Percentiles rank a stretch among this genome's conserved stretches.
Conservation (phyloP, 2,113 vertebrate species). For the Urocolius indicus region DNA sequence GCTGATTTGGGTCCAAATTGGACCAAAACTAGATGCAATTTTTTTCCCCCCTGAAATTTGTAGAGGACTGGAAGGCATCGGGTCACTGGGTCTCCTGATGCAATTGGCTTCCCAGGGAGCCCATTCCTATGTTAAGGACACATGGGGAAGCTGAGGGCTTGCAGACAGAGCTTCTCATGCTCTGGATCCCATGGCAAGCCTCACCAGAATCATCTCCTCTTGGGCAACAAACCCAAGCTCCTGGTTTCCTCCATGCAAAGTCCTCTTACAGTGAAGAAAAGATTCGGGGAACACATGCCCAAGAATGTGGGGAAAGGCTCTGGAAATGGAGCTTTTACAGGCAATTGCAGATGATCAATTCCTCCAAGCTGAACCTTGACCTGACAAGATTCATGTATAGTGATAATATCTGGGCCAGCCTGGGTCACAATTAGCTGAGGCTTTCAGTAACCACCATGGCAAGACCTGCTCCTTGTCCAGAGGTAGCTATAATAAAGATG, state of each 20-base stretch:
- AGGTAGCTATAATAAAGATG: background rate
- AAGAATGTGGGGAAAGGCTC: background rate
- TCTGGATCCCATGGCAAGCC: background rate
- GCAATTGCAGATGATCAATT: background rate
- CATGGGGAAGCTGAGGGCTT: fast-evolving
- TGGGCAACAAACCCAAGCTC: background rate
- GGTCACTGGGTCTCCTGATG: background rate
- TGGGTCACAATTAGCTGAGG: background rate
- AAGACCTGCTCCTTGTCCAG: background rate
- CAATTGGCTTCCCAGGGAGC: background rate
- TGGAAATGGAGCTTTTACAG: background rate
- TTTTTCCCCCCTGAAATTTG: background rate
- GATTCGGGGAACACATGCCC: fast-evolving
- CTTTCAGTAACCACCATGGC: background rate
- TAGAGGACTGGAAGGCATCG: background rate
- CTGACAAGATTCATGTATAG: background rate
- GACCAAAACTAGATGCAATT: background rate
- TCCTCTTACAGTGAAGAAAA: background rate
- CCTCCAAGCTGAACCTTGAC: background rate
- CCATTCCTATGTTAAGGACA: background rate
- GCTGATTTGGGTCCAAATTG: background rate
- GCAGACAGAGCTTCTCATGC: background rate
- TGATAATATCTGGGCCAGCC: background rate
- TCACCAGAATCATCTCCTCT: background rate
- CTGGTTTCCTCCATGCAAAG: background rate